These are phyloP conservation scores for Kryphioiulus occultus DNA, from an alignment of 2,888 invertebrate genomes.

Conservation along the genomic window DNA sequence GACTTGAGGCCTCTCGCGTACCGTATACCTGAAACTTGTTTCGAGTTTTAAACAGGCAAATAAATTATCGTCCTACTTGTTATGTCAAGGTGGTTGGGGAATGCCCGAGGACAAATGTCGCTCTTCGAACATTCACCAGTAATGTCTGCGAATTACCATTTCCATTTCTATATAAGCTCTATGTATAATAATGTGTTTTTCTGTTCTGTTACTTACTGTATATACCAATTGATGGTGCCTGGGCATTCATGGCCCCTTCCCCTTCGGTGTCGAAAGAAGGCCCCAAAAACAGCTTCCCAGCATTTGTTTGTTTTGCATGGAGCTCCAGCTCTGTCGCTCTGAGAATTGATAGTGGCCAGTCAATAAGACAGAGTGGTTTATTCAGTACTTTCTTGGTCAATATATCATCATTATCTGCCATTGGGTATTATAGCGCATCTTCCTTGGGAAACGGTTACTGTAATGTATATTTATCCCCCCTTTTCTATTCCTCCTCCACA, in stretches of 20 bases:
- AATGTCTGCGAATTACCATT: neutral
- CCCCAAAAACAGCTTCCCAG: neutral
- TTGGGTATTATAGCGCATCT: constrained; percentile 46
- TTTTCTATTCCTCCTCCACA: neutral
- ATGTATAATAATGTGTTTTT: neutral
- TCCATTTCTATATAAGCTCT: too few relatives aligned
- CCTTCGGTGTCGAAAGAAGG: neutral
- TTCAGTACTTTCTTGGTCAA: constrained; percentile 47
- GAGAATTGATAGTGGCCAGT: constrained; percentile 47
- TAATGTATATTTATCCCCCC: constrained; percentile 41
- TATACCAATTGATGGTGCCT: neutral
- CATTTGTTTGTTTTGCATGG: constrained; percentile 39
- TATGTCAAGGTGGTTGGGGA: neutral
- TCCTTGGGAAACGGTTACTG: constrained; percentile 29
- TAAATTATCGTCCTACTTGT: neutral
- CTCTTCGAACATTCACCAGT: neutral
- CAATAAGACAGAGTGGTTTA: constrained; percentile 47
- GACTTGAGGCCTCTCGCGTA: neutral
- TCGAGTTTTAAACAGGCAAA: neutral
- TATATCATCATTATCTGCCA: constrained; percentile 48
- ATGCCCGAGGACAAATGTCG: neutral
- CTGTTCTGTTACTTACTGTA: neutral
- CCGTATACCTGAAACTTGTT: neutral
- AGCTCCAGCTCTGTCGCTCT: constrained; percentile 24
- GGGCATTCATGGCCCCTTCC: neutral